These are phyloP conservation scores for Strongylocentrotus purpuratus DNA, from an alignment of 35 echinoderm and acorn worm genomes.

Conservation along the genomic window DNA sequence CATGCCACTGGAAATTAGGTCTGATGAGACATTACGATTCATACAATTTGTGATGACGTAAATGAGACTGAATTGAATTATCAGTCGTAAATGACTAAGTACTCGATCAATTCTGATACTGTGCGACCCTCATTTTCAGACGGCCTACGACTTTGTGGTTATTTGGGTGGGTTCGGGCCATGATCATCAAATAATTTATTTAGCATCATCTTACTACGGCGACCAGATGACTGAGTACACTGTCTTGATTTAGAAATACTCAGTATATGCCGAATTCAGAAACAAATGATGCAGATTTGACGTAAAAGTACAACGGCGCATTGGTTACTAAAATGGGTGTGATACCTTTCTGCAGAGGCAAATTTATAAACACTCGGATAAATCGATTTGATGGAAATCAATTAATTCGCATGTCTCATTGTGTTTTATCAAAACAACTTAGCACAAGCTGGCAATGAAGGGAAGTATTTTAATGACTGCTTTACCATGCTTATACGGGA, in stretches of 20 bases:
- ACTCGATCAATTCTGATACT: background rate
- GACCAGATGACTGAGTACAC: background rate
- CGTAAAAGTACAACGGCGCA: background rate
- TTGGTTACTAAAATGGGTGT: background rate
- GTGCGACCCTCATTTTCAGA: background rate
- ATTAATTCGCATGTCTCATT: background rate
- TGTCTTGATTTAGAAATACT: background rate
- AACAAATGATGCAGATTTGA: background rate
- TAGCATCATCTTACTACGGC: background rate
- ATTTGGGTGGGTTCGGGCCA: background rate
- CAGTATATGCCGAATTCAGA: background rate
- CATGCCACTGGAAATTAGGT: background rate
- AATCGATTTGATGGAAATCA: too few species aligned
- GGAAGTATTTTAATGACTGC: too few species aligned
- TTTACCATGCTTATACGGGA: too few species aligned
- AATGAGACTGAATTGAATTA: constrained; percentile 47
- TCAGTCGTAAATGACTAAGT: constrained; percentile 21
- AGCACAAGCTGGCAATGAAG: background rate
- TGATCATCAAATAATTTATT: background rate
- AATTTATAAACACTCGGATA: too few species aligned
- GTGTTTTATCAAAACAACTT: background rate
- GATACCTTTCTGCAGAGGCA: background rate
- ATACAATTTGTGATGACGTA: constrained; percentile 26
- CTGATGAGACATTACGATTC: constrained; percentile 27
- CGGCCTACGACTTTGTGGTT: background rate